Base-by-base conservation (phyloP, 2,797 vertebrate species). In the Synaphobranchus kaupii region DNA sequence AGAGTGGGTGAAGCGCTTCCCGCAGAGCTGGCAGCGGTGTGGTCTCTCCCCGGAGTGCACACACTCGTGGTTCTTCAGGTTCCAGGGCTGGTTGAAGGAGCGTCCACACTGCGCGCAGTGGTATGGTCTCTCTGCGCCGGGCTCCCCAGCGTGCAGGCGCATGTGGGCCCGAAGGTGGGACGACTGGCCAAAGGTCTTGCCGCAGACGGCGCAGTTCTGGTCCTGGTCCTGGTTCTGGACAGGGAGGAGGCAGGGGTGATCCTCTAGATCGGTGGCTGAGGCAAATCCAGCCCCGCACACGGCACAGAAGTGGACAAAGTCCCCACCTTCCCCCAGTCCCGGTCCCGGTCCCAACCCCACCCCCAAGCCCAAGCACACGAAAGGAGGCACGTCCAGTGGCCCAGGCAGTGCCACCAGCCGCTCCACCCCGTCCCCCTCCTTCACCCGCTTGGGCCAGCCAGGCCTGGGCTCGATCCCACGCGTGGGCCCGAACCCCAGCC, bases 1-100 rank as follows among this genome's bases (percentile, higher is more conserved):
- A 0, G 98, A 97, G 94, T 99, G 98, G 20, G 98, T 96, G 93
- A 99, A 99, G 90, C 98, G 97, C 92, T 99, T 99, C 88, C 97
- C 97, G 90, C 98, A 99, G 92, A 97, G 95, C 20, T 97, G 96
- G 88, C 98, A 99, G 93, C 96, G 96, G 93, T 99, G 98, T 0
- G 97, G 98, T 91, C 98, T 96, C 96, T 99, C 94, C 84, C 97
- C 96, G 84, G 96, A 97, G 88, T 97, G 97, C 8, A 97, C 97
- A 58, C 98, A 98, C 93, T 98, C 97, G 50, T 99, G 98, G 91
- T 96, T 97, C 44, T 98, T 99, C 60, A 99, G 96, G 86, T 97
- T 98, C 95, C 98, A 98, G 87, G 97, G 95, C 82, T 99, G 98
- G 90, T 97, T 97, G 9, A 98, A 99, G 4, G 97, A 96, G 63